Conservation (phyloP, 2,113 vertebrate genomes). For the Corythornis madagascariensis region DNA sequence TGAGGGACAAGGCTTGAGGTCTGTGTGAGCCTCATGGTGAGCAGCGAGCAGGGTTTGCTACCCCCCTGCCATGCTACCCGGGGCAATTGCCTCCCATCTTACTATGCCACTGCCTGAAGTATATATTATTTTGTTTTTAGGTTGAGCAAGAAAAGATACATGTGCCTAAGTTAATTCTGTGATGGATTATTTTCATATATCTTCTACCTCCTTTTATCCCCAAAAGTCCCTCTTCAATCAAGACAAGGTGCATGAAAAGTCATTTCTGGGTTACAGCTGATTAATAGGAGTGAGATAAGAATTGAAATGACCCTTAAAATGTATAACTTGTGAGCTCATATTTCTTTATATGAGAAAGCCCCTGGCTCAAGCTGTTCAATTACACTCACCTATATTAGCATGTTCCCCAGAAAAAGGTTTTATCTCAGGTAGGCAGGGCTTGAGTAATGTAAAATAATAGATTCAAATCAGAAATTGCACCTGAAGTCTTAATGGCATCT, state of each 20-base stretch:
- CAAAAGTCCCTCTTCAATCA: background rate
- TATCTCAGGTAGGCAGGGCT: background rate
- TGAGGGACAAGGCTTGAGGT: too few relatives aligned
- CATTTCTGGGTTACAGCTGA: background rate
- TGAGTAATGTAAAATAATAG: background rate
- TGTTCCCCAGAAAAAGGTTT: background rate
- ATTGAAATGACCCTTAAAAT: background rate
- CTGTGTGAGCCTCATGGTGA: too few relatives aligned
- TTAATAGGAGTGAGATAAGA: background rate
- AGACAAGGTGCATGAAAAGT: background rate
- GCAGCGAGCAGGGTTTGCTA: too few relatives aligned
- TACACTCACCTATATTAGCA: background rate
- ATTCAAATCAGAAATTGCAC: background rate
- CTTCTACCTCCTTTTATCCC: rapidly evolving
- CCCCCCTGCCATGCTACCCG: too few relatives aligned
- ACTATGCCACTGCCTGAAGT: too few relatives aligned
- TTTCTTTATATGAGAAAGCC: background rate
- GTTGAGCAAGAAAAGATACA: background rate
- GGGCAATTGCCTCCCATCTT: too few relatives aligned
- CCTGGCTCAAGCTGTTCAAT: background rate
- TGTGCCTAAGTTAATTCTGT: background rate
- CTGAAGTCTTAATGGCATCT: background rate
- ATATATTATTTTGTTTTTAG: background rate
- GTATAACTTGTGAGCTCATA: background rate
- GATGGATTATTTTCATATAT: background rate